Evolutionary conservation across 2,888 invertebrate genomes (phyloP).

Genomic region (Caradrina clavipalpis): DNA sequence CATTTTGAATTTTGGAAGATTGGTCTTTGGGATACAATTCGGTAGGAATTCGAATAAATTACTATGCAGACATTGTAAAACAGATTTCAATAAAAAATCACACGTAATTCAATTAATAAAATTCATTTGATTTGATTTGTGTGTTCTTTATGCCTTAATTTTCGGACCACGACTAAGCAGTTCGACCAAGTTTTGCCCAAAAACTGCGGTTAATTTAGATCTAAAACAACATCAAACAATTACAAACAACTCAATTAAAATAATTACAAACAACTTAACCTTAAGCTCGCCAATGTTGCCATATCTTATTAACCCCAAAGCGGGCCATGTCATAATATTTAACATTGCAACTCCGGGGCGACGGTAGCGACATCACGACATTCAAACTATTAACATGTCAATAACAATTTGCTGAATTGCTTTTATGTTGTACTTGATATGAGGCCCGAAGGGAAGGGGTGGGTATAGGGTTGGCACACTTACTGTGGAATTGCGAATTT

Average conservation of each 20-base stretch:
- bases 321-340: constrained; percentile 56
- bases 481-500: not conserved
- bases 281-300: constrained; percentile 27
- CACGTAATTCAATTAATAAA: too few relatives aligned
- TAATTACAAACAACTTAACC: constrained; percentile 54
- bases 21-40: too few relatives aligned
- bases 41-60: too few relatives aligned
- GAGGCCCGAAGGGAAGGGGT: constrained; percentile 80
- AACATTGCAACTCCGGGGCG: constrained; percentile 58
- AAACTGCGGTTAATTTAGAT: too few relatives aligned
- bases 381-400: constrained; percentile 86
- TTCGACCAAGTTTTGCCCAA: too few relatives aligned
- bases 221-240: constrained; percentile 19
- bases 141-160: too few relatives aligned
- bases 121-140: too few relatives aligned
- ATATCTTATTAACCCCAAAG: constrained; percentile 56
- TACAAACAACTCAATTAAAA: constrained; percentile 43
- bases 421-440: constrained; percentile 84
- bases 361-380: constrained; percentile 75
- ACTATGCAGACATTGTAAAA: too few relatives aligned
- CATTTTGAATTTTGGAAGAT: too few relatives aligned
- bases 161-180: too few relatives aligned
- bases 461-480: constrained; percentile 74
- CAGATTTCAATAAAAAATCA: too few relatives aligned
- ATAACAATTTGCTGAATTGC: constrained; percentile 90